Percentiles rank a stretch among this genome's conserved stretches.
These are phyloP conservation scores for Pachyramphus minor DNA, from an alignment of 2,113 vertebrate species.

Conservation along the genomic window DNA sequence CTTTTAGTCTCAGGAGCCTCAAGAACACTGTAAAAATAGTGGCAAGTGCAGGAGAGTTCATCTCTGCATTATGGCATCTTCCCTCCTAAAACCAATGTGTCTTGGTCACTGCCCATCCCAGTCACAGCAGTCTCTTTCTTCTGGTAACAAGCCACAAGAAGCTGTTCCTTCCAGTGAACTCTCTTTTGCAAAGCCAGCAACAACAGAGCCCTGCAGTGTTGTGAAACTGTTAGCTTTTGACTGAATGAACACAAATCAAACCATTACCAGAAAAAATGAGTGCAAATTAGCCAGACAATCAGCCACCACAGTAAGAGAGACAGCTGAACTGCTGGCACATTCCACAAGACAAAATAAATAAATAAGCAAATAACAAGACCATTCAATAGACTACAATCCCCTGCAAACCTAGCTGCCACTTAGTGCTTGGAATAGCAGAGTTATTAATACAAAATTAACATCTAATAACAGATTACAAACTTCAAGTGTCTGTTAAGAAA, in stretches of 20 bases:
- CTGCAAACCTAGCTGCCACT: not conserved
- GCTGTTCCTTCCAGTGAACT: not conserved
- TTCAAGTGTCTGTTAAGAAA: not conserved
- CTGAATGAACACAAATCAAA: not conserved
- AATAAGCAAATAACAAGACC: not conserved
- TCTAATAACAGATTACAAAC: not conserved
- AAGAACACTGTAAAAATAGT: not conserved
- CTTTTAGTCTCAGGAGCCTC: not conserved
- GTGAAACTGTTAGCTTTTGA: not conserved
- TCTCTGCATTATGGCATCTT: not conserved
- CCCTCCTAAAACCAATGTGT: not conserved
- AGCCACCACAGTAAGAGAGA: not conserved
- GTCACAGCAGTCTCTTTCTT: not conserved
- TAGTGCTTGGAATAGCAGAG: not conserved
- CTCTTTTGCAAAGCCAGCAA: not conserved
- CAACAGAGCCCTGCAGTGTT: not conserved
- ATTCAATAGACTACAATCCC: not conserved
- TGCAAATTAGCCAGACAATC: constrained; percentile 8
- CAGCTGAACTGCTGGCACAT: constrained; percentile 1
- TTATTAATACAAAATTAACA: not conserved
- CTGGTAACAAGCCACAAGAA: not conserved
- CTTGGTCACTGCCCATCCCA: not conserved
- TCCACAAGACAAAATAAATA: not conserved
- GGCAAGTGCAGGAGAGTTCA: not conserved
- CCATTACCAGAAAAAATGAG: constrained; percentile 10